Base-by-base conservation (phyloP, 1,140 invertebrate genomes). In the Limonius californicus region DNA sequence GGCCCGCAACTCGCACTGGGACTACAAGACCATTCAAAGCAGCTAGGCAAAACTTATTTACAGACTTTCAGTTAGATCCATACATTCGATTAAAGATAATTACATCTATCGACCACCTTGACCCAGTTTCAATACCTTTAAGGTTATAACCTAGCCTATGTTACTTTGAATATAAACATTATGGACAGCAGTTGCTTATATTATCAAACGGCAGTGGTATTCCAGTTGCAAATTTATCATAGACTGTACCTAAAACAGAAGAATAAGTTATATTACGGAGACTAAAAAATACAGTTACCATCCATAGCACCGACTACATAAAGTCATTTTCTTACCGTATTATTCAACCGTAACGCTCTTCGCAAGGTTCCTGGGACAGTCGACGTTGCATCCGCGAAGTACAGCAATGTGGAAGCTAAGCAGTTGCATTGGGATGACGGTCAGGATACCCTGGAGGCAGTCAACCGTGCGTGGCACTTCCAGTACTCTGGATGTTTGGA, bases 331-430 rank as follows among this genome's bases (percentile, higher is more conserved):
- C 4, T n/a, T n/a, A 50, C 16, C 7, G 19, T 12, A n/a, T 84
- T 86, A 99, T 80, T 99, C 97, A 27, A 98, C 95, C 3, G 97
- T 99, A 19, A 99, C 97, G 64, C 95, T 98, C 81, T 99, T 99
- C 35, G 97, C 97, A 69, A 99, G 83, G 81, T 99, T 99, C 77
- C 97, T 82, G 11, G 97, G 97, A 78, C 96, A 98, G 77, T 99
- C 97, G 20, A 99, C 95, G 80, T 99, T 98, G 76, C 93, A 97
- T 15, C 92, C 94, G 64, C 91, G 87, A n/a, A 97, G 81, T 15
- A 98, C 95, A 53, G 97, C 97, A 73, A 99, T 95, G 72, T 99
- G 97, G 78, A 97, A 97, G 18, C 95, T 95, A 1, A 99, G 82
- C 30, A 99, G 80, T 79, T 99, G 97, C 86, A 99, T 89, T 6